phyloP scores from a whole-genome alignment of 2,888 invertebrate species.

The Brassicogethes aeneus region DNA sequence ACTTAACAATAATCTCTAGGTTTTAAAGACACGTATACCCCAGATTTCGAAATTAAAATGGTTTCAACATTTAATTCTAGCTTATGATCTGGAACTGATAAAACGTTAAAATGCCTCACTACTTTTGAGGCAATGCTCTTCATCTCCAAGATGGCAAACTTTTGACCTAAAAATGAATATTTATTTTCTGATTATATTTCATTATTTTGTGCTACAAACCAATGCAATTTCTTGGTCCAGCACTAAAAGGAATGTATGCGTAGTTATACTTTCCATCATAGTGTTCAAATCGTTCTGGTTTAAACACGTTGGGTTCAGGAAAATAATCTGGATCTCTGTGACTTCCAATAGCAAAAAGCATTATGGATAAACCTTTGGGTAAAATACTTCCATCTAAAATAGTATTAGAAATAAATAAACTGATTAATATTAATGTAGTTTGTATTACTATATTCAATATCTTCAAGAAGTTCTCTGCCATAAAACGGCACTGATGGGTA shows the following conservation, averaged over 20 bases:
- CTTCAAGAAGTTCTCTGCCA: slow-evolving; percentile 19
- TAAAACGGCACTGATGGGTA: slow-evolving; percentile 31
- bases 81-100: slow-evolving; percentile 15
- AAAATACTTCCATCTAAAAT: slow-evolving; percentile 2
- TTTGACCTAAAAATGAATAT: slow-evolving; percentile 34
- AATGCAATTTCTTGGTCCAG: slow-evolving; percentile 17
- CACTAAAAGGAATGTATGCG: slow-evolving; percentile 17
- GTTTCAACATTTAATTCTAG: slow-evolving; percentile 1
- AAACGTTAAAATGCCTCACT: slow-evolving; percentile 41
- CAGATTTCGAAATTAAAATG: slow-evolving; percentile 1
- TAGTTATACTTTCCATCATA: slow-evolving; percentile 11
- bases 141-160: slow-evolving; percentile 46
- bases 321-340: slow-evolving; percentile 15
- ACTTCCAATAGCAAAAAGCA: slow-evolving; percentile 9
- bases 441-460: slow-evolving; percentile 17
- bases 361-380: slow-evolving; percentile 25
- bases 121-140: slow-evolving; percentile 46
- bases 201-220: slow-evolving; percentile 8
- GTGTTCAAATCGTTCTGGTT: slow-evolving; percentile 14
- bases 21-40: background rate
- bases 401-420: no score
- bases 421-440: no score
- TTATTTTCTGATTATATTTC: background rate
- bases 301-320: slow-evolving; percentile 16
- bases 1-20: background rate